Evolutionary conservation across 2,797 vertebrate species (phyloP).

Genomic region (Enteromius paludinosus): DNA sequence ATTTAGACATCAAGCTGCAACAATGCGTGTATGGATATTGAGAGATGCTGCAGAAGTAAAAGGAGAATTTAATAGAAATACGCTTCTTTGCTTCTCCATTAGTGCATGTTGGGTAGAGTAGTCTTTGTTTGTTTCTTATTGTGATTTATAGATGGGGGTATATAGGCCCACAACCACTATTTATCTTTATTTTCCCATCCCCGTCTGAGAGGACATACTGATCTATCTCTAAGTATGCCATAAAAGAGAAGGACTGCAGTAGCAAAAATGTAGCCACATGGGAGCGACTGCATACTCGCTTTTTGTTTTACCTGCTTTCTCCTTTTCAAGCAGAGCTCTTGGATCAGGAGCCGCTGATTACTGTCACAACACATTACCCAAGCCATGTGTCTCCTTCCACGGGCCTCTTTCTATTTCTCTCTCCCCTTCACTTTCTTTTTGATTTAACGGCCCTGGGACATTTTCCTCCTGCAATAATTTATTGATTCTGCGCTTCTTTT

Average conservation of each 20-base stretch:
- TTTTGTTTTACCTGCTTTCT: constrained; percentile 49
- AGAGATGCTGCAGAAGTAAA: not conserved
- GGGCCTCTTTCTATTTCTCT: constrained; percentile 30
- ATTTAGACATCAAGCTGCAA: constrained; percentile 17
- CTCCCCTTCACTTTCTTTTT: constrained; percentile 22
- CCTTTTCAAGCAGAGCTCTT: constrained; percentile 37
- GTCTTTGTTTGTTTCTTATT: constrained; percentile 33
- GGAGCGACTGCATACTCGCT: constrained; percentile 32
- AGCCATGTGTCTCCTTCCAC: constrained; percentile 62
- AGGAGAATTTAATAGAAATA: constrained; percentile 1
- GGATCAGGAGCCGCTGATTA: constrained; percentile 43
- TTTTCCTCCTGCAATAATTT: constrained; percentile 22
- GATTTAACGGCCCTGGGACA: constrained; percentile 34
- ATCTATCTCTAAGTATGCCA: constrained; percentile 32
- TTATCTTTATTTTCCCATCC: constrained; percentile 41
- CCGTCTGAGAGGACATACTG: constrained; percentile 15
- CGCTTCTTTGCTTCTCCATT: constrained; percentile 25
- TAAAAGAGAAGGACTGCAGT: constrained; percentile 46
- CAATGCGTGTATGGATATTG: not conserved
- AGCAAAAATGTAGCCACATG: constrained; percentile 36
- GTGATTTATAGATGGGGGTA: constrained; percentile 37
- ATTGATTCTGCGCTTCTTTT: constrained; percentile 15
- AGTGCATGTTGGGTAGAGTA: constrained; percentile 5
- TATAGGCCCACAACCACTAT: constrained; percentile 14
- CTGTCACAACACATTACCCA: constrained; percentile 65